A percentile compares a stretch with the other conserved stretches of the same genome.
These are phyloP conservation scores for Trichonephila clavata DNA, from an alignment of 1,140 invertebrate genomes.

Conservation along the genomic window DNA sequence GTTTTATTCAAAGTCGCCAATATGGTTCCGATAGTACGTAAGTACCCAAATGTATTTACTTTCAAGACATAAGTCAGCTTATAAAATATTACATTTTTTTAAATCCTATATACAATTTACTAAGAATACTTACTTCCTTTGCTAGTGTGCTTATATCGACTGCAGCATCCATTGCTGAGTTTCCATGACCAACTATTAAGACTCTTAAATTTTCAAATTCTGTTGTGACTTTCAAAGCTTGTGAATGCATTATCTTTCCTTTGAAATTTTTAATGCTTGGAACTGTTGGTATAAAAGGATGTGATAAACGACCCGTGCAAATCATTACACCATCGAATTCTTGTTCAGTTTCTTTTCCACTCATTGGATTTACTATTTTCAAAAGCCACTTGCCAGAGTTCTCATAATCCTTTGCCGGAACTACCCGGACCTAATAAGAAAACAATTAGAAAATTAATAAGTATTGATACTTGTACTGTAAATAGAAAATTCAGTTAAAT, in stretches of 20 bases:
- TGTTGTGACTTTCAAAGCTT: constrained; percentile 79
- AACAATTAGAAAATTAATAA: neutral
- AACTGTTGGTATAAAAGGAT: constrained; percentile 79
- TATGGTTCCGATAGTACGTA: too few species aligned
- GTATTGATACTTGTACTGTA: neutral
- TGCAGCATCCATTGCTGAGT: constrained; percentile 77
- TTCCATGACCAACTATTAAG: constrained; percentile 80
- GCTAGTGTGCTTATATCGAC: constrained; percentile 77
- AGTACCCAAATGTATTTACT: too few species aligned
- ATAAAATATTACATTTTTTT: too few species aligned
- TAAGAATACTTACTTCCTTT: constrained; percentile 54
- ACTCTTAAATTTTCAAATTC: constrained; percentile 80
- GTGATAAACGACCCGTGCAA: constrained; percentile 81
- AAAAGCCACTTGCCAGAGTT: constrained; percentile 80
- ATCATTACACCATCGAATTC: constrained; percentile 81
- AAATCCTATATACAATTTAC: too few species aligned
- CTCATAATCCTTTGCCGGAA: constrained; percentile 79
- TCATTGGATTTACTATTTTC: constrained; percentile 73
- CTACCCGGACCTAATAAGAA: constrained; percentile 74
- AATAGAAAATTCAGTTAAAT: too few species aligned
- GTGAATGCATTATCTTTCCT: constrained; percentile 80
- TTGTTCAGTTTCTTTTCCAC: constrained; percentile 76
- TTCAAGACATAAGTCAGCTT: too few species aligned
- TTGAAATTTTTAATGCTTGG: constrained; percentile 77
- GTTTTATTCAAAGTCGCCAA: too few species aligned